Percentiles rank a stretch among this genome's conserved stretches.
Evolutionary conservation across 2,888 invertebrate species (phyloP).

Genomic region (Nomada ruficornis): DNA sequence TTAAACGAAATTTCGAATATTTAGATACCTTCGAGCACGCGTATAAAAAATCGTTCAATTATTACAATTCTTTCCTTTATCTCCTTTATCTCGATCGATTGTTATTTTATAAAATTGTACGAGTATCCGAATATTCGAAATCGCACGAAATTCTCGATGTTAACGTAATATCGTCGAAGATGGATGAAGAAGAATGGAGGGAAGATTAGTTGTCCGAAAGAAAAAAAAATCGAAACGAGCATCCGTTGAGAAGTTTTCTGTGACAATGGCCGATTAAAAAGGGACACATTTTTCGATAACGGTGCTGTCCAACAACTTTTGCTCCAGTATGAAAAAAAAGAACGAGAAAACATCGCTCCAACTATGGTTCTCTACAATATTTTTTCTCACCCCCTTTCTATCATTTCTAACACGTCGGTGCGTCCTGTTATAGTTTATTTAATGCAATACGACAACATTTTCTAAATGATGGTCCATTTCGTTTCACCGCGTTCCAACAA

Average conservation of each 20-base stretch:
- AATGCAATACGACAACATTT: conserved; percentile 63
- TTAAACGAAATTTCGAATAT: not conserved
- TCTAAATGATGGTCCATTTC: conserved; percentile 78
- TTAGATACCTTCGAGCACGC: not conserved
- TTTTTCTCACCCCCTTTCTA: not conserved
- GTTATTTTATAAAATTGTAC: not conserved
- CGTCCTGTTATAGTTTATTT: conserved; percentile 29
- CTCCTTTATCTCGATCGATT: not conserved
- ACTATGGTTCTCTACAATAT: conserved; percentile 22
- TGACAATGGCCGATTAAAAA: conserved; percentile 45
- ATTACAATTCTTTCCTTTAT: too few species aligned
- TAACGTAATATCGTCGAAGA: not conserved
- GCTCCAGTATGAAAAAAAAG: conserved; percentile 57
- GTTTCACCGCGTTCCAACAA: conserved; percentile 78
- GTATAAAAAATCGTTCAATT: not conserved
- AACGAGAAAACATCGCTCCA: conserved; percentile 16
- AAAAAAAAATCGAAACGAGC: conserved; percentile 50
- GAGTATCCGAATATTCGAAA: conserved; percentile 5
- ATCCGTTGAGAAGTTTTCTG: conserved; percentile 49
- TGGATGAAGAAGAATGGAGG: conserved; percentile 3
- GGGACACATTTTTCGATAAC: conserved; percentile 16
- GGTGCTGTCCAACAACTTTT: conserved; percentile 58
- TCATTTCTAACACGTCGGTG: conserved; percentile 14
- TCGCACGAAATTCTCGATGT: not conserved
- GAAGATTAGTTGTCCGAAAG: not conserved